These are phyloP conservation scores for Habroteleia sp. DNA, from an alignment of 2,888 invertebrate genomes.

Conservation along the genomic window DNA sequence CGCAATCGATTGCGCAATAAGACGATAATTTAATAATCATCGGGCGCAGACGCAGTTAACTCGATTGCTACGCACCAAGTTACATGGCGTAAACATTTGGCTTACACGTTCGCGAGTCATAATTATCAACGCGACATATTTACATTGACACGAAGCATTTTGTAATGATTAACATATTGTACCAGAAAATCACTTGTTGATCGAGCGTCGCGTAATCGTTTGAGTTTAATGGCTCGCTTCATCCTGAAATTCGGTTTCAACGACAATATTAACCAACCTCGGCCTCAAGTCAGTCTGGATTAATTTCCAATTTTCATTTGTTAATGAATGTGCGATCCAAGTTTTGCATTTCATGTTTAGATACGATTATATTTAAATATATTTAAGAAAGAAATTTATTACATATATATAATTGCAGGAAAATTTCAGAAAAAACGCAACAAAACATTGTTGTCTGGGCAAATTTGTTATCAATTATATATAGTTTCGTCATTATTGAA, in stretches of 20 bases:
- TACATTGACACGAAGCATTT: slow-evolving; percentile 39
- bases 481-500: too few species aligned
- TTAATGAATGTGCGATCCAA: too few species aligned
- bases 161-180: slow-evolving; percentile 52
- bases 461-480: too few species aligned
- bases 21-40: slow-evolving; percentile 52
- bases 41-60: slow-evolving; percentile 32
- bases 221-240: slow-evolving; percentile 12
- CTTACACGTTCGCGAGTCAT: slow-evolving; percentile 38
- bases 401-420: too few species aligned
- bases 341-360: too few species aligned
- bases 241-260: neutral
- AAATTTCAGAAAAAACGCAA: too few species aligned
- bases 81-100: slow-evolving; percentile 48
- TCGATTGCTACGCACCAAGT: slow-evolving; percentile 28
- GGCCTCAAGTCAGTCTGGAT: too few species aligned
- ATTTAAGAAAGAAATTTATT: too few species aligned
- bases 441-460: too few species aligned
- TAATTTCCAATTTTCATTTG: too few species aligned
- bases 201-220: slow-evolving; percentile 12
- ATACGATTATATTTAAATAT: too few species aligned
- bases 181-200: slow-evolving; percentile 48
- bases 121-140: slow-evolving; percentile 43
- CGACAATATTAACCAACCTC: too few species aligned
- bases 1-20: slow-evolving; percentile 36